These are phyloP conservation scores for Spinibarbus caldwelli DNA, from an alignment of 2,797 vertebrate species.

Conservation along the genomic window DNA sequence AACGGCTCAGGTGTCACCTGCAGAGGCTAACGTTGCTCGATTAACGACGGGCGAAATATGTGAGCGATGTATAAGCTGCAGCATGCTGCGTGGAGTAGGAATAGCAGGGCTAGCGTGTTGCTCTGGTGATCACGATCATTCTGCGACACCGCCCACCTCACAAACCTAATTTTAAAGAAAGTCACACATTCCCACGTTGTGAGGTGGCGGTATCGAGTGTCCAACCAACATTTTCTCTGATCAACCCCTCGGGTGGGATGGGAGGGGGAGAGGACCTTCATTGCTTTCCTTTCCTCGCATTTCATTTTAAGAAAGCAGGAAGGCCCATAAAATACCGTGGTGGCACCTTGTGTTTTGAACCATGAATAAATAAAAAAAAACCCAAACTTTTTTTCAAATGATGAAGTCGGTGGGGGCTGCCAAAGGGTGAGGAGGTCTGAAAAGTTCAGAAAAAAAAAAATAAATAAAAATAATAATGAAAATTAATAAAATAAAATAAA, in stretches of 20 bases:
- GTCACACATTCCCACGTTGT: slow-evolving; percentile 78
- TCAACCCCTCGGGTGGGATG: slow-evolving; percentile 64
- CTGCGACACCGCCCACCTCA: slow-evolving; percentile 72
- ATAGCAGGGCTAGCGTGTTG: slow-evolving; percentile 69
- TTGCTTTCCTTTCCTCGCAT: background rate
- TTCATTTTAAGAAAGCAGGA: slow-evolving; percentile 16
- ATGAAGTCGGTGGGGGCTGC: background rate
- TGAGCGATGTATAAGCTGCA: background rate
- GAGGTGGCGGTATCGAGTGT: slow-evolving; percentile 75
- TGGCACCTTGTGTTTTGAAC: background rate
- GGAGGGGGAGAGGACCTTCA: slow-evolving; percentile 5
- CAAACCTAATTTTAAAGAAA: slow-evolving; percentile 76
- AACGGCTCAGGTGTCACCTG: slow-evolving; percentile 73
- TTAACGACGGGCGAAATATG: slow-evolving; percentile 44
- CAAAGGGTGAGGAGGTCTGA: background rate
- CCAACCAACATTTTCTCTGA: slow-evolving; percentile 68
- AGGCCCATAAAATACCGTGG: background rate
- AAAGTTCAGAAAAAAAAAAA: background rate
- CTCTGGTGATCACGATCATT: slow-evolving; percentile 65
- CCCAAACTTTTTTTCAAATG: background rate
- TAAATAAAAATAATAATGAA: background rate
- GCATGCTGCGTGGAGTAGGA: background rate
- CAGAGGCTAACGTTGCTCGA: slow-evolving; percentile 60
- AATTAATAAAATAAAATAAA: background rate
- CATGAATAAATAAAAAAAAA: background rate